These are phyloP conservation scores for Orussus abietinus DNA, from an alignment of 1,140 invertebrate species.

Conservation along the genomic window DNA sequence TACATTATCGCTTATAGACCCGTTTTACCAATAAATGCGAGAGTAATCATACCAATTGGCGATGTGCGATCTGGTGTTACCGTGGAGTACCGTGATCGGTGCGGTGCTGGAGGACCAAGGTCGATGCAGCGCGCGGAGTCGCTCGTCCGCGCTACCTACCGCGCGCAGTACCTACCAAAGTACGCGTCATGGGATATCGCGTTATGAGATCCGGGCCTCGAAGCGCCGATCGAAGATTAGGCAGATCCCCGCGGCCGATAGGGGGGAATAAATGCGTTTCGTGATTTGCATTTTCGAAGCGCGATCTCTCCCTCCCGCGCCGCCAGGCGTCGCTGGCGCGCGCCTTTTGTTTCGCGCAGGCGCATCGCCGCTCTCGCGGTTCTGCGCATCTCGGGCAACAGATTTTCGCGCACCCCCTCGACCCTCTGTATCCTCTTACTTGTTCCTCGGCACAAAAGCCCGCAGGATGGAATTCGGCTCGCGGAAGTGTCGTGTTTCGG, in stretches of 20 bases:
- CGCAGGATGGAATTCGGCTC: constrained; percentile 21
- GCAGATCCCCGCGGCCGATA: constrained; percentile 19
- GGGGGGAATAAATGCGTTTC: constrained; percentile 20
- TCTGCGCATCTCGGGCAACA: background rate
- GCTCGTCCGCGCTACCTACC: background rate
- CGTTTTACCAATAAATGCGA: too few species aligned
- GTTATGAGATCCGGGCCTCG: constrained; percentile 4
- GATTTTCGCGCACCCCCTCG: constrained; percentile 8
- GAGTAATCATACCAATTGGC: too few species aligned
- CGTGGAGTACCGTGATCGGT: too few species aligned
- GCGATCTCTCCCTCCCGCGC: background rate
- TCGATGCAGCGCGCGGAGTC: too few species aligned
- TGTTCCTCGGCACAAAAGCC: constrained; percentile 11
- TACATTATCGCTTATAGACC: too few species aligned
- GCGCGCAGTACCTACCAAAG: background rate
- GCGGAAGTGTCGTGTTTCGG: constrained; percentile 45
- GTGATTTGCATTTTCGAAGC: constrained; percentile 24
- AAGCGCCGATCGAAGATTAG: constrained; percentile 21
- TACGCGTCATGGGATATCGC: constrained; percentile 9
- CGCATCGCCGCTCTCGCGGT: background rate
- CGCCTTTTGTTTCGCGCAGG: background rate
- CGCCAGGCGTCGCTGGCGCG: background rate
- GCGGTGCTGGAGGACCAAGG: too few species aligned
- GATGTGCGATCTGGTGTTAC: too few species aligned
- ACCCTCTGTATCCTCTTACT: constrained; percentile 11